Evolutionary conservation across 2,113 vertebrate species (phyloP), one percentile per base, ranked within the genome.

Genomic region (Dicrurus megarhynchus): DNA sequence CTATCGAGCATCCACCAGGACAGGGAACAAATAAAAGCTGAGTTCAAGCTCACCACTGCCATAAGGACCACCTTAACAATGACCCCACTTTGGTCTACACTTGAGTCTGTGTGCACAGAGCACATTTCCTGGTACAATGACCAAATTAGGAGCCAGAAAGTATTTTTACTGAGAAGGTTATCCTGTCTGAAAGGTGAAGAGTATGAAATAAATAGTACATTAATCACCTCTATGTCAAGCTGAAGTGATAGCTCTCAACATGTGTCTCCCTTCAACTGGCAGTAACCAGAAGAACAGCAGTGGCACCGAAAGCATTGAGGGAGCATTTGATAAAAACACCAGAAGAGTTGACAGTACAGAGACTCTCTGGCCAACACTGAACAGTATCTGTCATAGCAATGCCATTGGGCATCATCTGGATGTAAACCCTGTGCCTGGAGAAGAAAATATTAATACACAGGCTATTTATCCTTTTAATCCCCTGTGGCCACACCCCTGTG

Each of bases 391-490:
- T 83, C 67, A 50, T 3, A 63, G 30, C 1, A 0, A 74, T 81
- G 56, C 33, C 75, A 69, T 1, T 42, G 32, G 21, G 52, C 32
- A 55, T 67, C 67, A 74, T 49, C 35, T 90, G 57, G 59, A 47
- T 67, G 32, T 23, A 67, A 59, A 81, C 49, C 64, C 21, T 33
- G 21, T 68, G 87, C 67, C n/a, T 55, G 56, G 20, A 90, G 57
- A 68, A 44, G 46, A 81, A 30, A 70, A 47, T 47, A 90, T 46
- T 79, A 87, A 76, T 12, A 57, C n/a, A 70, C 13, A 82, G n/a
- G 61, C 50, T 67, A 16, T 65, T 96, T 24, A 96, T 84, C 79
- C 63, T 88, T 94, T 84, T 80, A 94, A 95, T 93, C 68, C 64
- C 23, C 18, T 26, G 19, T 2, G 1, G 63, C 69, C 42, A 19